Conservation (phyloP, 2,888 invertebrate genomes). For the Phorcus lineatus region DNA sequence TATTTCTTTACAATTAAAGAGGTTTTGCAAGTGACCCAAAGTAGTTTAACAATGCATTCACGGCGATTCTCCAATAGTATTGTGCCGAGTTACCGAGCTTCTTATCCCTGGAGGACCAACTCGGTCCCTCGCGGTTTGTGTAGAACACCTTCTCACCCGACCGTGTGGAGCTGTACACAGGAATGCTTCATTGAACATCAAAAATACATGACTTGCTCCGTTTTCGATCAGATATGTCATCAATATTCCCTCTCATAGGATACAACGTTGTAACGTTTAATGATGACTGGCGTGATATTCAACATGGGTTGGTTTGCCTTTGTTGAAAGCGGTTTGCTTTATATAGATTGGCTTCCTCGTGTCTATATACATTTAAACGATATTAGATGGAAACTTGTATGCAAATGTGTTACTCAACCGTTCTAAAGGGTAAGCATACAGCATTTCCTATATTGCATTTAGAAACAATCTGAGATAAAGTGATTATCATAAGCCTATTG, state of each 20-base stretch:
- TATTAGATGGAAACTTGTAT: too few relatives aligned
- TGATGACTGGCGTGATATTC: neutral
- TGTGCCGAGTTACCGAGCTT: neutral
- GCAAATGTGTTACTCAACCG: too few relatives aligned
- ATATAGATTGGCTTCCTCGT: neutral
- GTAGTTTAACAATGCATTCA: neutral
- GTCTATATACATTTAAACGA: too few relatives aligned
- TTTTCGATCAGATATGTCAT: neutral
- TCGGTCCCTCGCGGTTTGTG: neutral
- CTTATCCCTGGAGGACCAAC: neutral
- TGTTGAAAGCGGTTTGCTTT: neutral
- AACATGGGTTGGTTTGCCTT: too few relatives aligned
- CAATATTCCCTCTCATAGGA: neutral
- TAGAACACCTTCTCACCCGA: neutral
- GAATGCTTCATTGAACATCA: neutral
- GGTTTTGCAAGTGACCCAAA: constrained; percentile 1
- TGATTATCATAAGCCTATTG: too few relatives aligned
- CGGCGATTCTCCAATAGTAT: neutral
- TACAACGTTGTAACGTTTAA: neutral
- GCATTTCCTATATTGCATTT: too few relatives aligned
- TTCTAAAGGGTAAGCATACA: too few relatives aligned
- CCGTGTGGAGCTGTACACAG: neutral
- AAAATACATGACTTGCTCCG: constrained; percentile 17
- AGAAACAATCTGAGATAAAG: too few relatives aligned
- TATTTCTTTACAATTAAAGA: constrained; percentile 11